Base-by-base conservation (phyloP, 2,113 vertebrate genomes). In the Panurus biarmicus region DNA sequence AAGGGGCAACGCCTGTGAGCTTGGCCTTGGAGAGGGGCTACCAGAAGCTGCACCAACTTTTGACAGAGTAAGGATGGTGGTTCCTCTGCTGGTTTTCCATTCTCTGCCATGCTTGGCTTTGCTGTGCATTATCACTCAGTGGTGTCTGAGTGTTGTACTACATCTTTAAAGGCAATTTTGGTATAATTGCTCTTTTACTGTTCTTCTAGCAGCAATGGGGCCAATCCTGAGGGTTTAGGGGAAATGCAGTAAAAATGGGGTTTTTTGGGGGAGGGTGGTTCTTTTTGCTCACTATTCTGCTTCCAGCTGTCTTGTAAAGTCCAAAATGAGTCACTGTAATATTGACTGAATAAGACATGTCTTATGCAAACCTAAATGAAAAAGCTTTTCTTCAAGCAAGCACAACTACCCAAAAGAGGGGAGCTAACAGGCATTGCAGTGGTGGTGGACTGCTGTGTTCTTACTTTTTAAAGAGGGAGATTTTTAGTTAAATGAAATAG, bases 1-100 rank as follows among this genome's bases (percentile, higher is more conserved):
- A 99, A 78, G 99, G 99, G 58, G 98, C 96, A 25, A 99, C 99
- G 0, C 99, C 99, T 0, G 97, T 97, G 7, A 97, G 96, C 90
- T 57, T 99, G 61, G 99, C 99, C 17, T 93, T 97, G 74, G 98
- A 97, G 54, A 97, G 98, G 72, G 99, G 99, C 80, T 98, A 99
- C 85, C 87, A 95, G 71, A 94, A 97, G 54, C 97, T 99, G 48
- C 96, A 98, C 28, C 95, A 98, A 57, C 98, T 99, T 61, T 96
- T 99, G 45, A 97, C 96, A 31, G 96, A 97, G 99, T 99, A 96
- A 98, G 98, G 93, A 57, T 60, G n/a, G 18, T 81, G 60, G 28
- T 67, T 85, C 58, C 4, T 91, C 61, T 18, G 25, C 45, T 74
- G 22, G 5, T 76, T 91, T 83, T 33, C 50, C 2, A 0, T 72